These are phyloP conservation scores for Hestina assimilis DNA, from an alignment of 1,140 invertebrate species.

Conservation along the genomic window DNA sequence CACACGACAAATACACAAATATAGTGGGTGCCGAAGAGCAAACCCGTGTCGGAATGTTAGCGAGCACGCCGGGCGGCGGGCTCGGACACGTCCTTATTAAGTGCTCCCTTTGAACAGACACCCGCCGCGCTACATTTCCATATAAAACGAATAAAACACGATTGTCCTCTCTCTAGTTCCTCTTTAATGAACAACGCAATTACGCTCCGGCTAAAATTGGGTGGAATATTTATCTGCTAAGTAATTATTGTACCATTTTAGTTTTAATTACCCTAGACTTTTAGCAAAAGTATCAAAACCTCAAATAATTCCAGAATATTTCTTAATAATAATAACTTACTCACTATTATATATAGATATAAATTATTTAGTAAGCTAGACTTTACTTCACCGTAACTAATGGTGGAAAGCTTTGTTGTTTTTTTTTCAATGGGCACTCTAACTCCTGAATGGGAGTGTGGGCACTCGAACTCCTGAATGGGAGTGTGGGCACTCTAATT, in stretches of 20 bases:
- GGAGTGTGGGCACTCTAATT: too few relatives aligned
- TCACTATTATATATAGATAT: too few relatives aligned
- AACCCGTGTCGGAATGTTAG: constrained; percentile 58
- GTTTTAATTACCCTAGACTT: too few relatives aligned
- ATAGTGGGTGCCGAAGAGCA: constrained; percentile 44
- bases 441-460: too few relatives aligned
- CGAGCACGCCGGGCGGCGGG: constrained; percentile 38
- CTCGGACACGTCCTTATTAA: constrained; percentile 53
- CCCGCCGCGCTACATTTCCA: constrained; percentile 49
- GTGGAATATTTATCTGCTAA: constrained; percentile 5
- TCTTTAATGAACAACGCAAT: constrained; percentile 16
- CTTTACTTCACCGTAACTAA: too few relatives aligned
- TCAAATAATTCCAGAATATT: too few relatives aligned
- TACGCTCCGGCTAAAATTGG: constrained; percentile 15
- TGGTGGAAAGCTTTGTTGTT: too few relatives aligned
- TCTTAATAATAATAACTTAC: too few relatives aligned
- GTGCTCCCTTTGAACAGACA: constrained; percentile 41
- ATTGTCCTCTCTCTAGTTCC: constrained; percentile 17
- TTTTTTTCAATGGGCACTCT: too few relatives aligned
- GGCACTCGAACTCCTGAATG: too few relatives aligned
- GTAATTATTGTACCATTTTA: neutral
- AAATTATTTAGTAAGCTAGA: too few relatives aligned
- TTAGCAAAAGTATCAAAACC: too few relatives aligned
- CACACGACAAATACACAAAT: constrained; percentile 45
- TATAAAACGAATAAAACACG: constrained; percentile 35